Evolutionary conservation across 2,888 invertebrate species (phyloP), one percentile per base, ranked within the genome.

Genomic region (Eupithecia exiguata): DNA sequence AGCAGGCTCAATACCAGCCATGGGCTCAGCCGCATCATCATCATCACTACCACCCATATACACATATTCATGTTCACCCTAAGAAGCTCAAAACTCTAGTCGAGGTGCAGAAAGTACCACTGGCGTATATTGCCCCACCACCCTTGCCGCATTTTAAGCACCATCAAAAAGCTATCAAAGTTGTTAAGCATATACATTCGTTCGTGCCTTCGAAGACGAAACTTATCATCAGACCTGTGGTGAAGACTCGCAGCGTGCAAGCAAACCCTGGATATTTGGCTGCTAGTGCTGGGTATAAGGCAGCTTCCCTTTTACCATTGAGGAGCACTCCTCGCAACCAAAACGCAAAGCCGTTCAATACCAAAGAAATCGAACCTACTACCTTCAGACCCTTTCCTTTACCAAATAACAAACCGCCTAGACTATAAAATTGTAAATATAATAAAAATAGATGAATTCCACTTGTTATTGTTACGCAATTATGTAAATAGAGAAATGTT

Each of bases 91-190:
- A 87, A 79, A 94, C 94, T 5, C 84, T 87, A 35, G 92, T 94
- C 1, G 94, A 94, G 82, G 84, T 94, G 0, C 92, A 92, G 18
- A 91, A 90, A 9, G 92, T 93, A 12, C 94, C 94, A 1, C 80
- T 94, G 16, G 88, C 89, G 6, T 94, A 94, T 72, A 93, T 94
- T 16, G 89, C 91, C 21, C 94, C 93, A 16, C 94, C 93, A 1
- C 90, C 92, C 2, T 71, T 88, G 63, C 80, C 85, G 30, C 85
- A 88, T 69, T 77, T 75, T 62, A 68, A 77, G 49, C 83, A 84
- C 30, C 77, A 80, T 36, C 85, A 85, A 40, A 81, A 83, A 35
- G 86, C 87, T 10, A 81, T 89, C 21, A 89, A 88, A 78, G 81
- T 88, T 4, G 79, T 89, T 14, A 91, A 89, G 76, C 90, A 93